These are phyloP conservation scores for Zaprionus inermis DNA, from an alignment of 1,140 invertebrate species.

Conservation along the genomic window DNA sequence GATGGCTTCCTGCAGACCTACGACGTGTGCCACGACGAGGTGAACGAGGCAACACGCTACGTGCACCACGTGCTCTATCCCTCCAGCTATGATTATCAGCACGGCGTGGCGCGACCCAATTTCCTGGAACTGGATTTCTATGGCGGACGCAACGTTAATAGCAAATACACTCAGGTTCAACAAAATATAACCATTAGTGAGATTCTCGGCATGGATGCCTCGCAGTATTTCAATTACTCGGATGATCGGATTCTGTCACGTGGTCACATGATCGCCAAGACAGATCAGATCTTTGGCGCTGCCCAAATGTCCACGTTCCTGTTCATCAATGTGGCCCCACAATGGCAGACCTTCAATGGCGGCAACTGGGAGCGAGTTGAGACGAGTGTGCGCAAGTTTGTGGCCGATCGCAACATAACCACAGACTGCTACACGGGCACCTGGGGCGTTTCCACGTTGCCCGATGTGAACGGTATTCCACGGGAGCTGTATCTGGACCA, in stretches of 20 bases:
- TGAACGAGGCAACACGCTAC: constrained; percentile 81
- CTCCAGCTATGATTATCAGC: constrained; percentile 77
- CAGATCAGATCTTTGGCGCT: constrained; percentile 87
- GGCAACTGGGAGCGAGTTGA: constrained; percentile 87
- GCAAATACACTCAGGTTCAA: constrained; percentile 70
- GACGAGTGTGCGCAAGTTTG: constrained; percentile 84
- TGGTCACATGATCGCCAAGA: constrained; percentile 89
- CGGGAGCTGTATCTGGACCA: constrained; percentile 85
- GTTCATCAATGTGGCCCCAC: constrained; percentile 88
- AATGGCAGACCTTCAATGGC: constrained; percentile 88
- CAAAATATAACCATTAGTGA: constrained; percentile 76
- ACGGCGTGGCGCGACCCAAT: constrained; percentile 69
- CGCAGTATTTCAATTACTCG: constrained; percentile 67
- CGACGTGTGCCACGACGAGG: constrained; percentile 84
- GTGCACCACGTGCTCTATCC: constrained; percentile 81
- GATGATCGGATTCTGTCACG: constrained; percentile 85
- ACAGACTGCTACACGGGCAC: constrained; percentile 87
- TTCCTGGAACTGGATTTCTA: constrained; percentile 79
- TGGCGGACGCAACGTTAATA: constrained; percentile 69
- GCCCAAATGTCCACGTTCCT: constrained; percentile 87
- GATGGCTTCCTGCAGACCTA: constrained; percentile 80
- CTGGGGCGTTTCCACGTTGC: constrained; percentile 85
- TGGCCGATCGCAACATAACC: constrained; percentile 70
- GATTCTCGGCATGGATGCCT: constrained; percentile 75
- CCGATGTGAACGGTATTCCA: constrained; percentile 83